Percentiles rank a stretch among this genome's conserved stretches.
These are phyloP conservation scores for Emydoidea blandingii DNA, from an alignment of 2,797 vertebrate species.

Conservation along the genomic window DNA sequence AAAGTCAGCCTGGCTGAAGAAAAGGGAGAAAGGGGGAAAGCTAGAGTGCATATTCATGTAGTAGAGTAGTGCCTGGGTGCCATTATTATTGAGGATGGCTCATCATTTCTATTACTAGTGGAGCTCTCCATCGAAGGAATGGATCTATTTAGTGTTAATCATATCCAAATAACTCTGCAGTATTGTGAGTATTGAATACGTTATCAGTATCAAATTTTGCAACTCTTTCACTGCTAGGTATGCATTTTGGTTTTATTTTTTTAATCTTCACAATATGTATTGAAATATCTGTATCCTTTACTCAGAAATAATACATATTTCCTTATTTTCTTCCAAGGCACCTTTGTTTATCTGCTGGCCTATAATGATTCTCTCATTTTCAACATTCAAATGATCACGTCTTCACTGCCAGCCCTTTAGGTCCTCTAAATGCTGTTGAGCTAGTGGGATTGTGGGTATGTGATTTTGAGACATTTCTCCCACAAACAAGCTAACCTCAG, in stretches of 20 bases:
- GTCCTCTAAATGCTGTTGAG: neutral
- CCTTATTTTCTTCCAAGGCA: neutral
- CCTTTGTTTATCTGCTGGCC: neutral
- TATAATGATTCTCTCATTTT: neutral
- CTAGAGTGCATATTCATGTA: conserved; percentile 64
- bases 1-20: conserved; percentile 66
- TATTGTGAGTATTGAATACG: neutral
- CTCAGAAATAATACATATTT: neutral
- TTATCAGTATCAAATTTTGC: conserved; percentile 5
- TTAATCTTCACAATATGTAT: neutral
- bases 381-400: neutral
- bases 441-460: neutral
- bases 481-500: neutral
- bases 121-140: neutral
- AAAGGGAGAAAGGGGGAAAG: conserved; percentile 39
- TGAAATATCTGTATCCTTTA: neutral
- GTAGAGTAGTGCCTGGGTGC: neutral
- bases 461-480: neutral
- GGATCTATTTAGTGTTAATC: conserved; percentile 28
- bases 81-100: neutral
- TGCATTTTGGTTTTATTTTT: neutral
- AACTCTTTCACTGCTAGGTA: neutral
- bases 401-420: neutral
- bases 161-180: neutral
- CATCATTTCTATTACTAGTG: conserved; percentile 8